Percentiles rank a stretch among this genome's conserved stretches.
Conservation (phyloP, 2,113 vertebrate species). For the Noturus placidus region DNA sequence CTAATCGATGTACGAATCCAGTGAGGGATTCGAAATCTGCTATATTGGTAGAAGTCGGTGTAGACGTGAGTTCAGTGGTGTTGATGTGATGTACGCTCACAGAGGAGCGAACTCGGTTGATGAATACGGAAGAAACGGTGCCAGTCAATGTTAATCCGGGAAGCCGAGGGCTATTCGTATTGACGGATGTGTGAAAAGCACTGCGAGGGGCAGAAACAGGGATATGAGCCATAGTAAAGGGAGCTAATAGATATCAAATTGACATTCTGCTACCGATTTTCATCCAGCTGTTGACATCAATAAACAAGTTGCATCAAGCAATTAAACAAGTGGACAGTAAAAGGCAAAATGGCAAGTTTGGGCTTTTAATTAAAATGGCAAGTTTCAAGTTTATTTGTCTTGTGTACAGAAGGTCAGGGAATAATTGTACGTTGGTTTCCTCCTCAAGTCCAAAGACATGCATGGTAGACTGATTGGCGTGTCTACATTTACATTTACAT, state of each 20-base stretch:
- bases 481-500: too few species aligned
- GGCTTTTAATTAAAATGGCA: neutral
- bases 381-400: neutral
- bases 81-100: neutral
- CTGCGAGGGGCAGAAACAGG: neutral
- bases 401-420: neutral
- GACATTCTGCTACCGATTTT: neutral
- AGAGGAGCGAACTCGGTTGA: constrained; percentile 19
- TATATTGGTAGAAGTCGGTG: constrained; percentile 31
- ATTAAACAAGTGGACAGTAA: neutral
- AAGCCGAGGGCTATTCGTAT: neutral
- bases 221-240: neutral
- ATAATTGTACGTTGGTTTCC: too few species aligned
- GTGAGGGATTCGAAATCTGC: constrained; percentile 10
- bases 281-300: neutral
- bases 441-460: too few species aligned
- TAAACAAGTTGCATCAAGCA: neutral
- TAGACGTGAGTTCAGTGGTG: constrained; percentile 3
- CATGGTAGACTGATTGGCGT: too few species aligned
- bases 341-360: neutral
- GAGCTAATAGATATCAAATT: neutral
- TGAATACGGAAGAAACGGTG: constrained; percentile 18
- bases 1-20: constrained; percentile 27
- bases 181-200: constrained; percentile 15
- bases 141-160: constrained; percentile 14